Conservation (phyloP, 2,888 invertebrate species). For the Melinopterus prodromus region DNA sequence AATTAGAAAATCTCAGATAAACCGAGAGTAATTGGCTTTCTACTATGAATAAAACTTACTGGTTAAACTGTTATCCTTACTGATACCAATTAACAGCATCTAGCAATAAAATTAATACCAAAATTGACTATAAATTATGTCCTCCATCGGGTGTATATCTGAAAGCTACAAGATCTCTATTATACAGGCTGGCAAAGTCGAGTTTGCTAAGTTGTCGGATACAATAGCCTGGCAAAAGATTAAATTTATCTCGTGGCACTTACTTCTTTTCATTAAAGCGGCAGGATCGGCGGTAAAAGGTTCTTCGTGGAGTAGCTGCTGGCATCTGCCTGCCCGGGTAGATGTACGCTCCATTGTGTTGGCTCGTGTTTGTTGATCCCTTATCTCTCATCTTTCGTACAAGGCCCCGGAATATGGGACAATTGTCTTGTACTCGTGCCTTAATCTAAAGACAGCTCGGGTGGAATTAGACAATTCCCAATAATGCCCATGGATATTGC, state of each 20-base stretch:
- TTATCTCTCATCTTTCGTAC: slow-evolving; percentile 14
- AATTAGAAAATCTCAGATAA: too few species aligned
- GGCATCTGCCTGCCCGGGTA: not conserved
- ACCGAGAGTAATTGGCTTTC: too few species aligned
- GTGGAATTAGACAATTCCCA: not conserved
- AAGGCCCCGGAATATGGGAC: slow-evolving; percentile 23
- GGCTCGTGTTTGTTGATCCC: slow-evolving; percentile 15
- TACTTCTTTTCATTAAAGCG: slow-evolving; percentile 28
- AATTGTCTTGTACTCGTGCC: slow-evolving; percentile 28
- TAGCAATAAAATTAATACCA: not conserved
- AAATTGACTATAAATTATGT: not conserved
- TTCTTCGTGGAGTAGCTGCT: not conserved
- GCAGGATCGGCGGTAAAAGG: slow-evolving; percentile 16
- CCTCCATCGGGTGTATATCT: not conserved
- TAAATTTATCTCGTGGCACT: slow-evolving; percentile 27
- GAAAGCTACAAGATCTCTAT: not conserved
- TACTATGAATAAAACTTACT: too few species aligned
- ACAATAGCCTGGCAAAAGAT: slow-evolving; percentile 9
- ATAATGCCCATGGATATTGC: not conserved
- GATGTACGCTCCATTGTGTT: slow-evolving; percentile 23
- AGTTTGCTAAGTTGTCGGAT: slow-evolving; percentile 11
- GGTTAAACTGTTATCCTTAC: too few species aligned
- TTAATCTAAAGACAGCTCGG: slow-evolving; percentile 9
- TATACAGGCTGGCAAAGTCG: not conserved
- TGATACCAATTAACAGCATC: too few species aligned